These are phyloP conservation scores for Suillia variegata DNA, from an alignment of 2,888 invertebrate species.

Conservation along the genomic window DNA sequence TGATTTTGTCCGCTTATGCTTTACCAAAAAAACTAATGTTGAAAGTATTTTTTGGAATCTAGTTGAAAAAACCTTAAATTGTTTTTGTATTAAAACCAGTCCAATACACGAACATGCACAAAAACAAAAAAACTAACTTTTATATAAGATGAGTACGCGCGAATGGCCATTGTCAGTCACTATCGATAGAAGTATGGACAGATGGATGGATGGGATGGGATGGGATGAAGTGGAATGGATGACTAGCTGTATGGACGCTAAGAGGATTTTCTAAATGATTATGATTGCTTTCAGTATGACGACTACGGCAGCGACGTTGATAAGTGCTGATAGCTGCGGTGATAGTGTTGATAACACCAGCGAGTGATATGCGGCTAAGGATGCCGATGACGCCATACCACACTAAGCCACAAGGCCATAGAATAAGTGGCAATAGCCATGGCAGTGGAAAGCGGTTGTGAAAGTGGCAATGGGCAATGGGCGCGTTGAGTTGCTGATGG, in stretches of 20 bases:
- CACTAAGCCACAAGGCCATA: too few relatives aligned
- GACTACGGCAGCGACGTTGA: neutral
- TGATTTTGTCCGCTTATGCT: too few relatives aligned
- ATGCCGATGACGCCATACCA: too few relatives aligned
- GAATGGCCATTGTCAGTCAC: neutral
- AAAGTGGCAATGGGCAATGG: too few relatives aligned
- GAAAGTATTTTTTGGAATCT: conserved; percentile 1
- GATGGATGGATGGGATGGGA: too few relatives aligned
- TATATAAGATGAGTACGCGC: neutral
- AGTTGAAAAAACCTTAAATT: neutral
- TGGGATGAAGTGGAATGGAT: too few relatives aligned
- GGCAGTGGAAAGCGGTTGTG: too few relatives aligned
- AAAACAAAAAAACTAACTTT: too few relatives aligned
- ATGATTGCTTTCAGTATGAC: conserved; percentile 15
- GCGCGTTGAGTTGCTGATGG: neutral
- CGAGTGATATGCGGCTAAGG: neutral
- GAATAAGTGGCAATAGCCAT: too few relatives aligned
- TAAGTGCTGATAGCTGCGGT: conserved; percentile 7
- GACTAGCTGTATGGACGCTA: conserved; percentile 1
- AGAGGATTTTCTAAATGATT: conserved; percentile 23
- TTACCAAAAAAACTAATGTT: too few relatives aligned
- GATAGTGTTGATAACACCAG: neutral
- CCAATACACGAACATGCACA: neutral
- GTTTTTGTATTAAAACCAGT: neutral
- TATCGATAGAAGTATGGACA: neutral